Percentiles rank a stretch among this genome's conserved stretches.
Conservation (phyloP, 2,888 invertebrate species). For the Amphiduros pacificus region DNA sequence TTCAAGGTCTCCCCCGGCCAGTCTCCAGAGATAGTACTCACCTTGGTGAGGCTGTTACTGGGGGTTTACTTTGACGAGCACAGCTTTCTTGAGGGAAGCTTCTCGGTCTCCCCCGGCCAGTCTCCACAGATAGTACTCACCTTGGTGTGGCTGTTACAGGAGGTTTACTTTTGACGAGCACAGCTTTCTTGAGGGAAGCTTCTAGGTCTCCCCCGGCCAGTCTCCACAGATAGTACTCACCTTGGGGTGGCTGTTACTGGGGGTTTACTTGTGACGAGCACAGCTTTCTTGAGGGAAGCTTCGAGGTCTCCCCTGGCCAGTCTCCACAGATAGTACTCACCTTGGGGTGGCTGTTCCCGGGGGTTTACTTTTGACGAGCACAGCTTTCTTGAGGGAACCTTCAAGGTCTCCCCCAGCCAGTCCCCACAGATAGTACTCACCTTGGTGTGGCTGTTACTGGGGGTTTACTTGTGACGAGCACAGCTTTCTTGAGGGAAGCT, state of each 20-base stretch:
- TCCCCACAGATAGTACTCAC: conserved; percentile 73
- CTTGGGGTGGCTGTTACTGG: neutral
- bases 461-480: conserved; percentile 81
- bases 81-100: conserved; percentile 85
- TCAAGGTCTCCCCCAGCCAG: conserved; percentile 93
- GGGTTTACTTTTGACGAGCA: conserved; percentile 81
- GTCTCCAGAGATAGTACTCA: conserved; percentile 90
- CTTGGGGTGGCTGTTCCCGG: conserved; percentile 41
- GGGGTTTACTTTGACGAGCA: conserved; percentile 72
- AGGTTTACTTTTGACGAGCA: conserved; percentile 80
- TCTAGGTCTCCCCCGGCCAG: conserved; percentile 93
- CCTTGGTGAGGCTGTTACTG: neutral
- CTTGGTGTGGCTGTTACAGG: conserved; percentile 61
- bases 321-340: conserved; percentile 89
- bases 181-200: conserved; percentile 85
- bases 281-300: conserved; percentile 85
- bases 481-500: conserved; percentile 85
- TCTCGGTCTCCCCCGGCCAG: conserved; percentile 93
- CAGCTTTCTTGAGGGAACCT: conserved; percentile 85
- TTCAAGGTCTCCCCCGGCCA: conserved; percentile 93
- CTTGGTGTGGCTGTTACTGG: conserved; percentile 61
- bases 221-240: conserved; percentile 89
- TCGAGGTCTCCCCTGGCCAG: conserved; percentile 93
- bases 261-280: conserved; percentile 79
- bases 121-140: conserved; percentile 74